A percentile compares a stretch with the other conserved stretches of the same genome.
phyloP scores from a whole-genome alignment of 2,888 invertebrate species.

The Chalcis sispes region DNA sequence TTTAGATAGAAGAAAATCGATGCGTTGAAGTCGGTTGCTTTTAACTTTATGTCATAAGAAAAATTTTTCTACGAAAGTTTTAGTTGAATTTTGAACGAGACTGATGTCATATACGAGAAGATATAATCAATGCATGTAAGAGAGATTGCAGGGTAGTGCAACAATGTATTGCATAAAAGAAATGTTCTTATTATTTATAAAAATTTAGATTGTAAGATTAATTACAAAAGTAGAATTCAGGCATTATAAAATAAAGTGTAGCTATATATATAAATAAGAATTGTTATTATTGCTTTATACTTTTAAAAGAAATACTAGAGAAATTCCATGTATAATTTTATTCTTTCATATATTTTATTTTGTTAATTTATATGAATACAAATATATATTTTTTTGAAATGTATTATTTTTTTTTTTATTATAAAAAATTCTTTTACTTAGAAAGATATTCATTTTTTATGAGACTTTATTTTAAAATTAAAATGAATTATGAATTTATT shows the following conservation, averaged over 20 bases:
- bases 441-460: too few relatives aligned
- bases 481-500: too few relatives aligned
- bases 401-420: too few relatives aligned
- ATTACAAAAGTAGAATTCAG: slow-evolving; percentile 10
- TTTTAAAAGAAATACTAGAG: too few relatives aligned
- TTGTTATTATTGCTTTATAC: neutral
- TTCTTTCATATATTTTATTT: slow-evolving; percentile 11
- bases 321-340: too few relatives aligned
- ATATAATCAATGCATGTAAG: slow-evolving; percentile 4
- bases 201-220: slow-evolving; percentile 31
- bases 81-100: slow-evolving; percentile 36
- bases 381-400: slow-evolving; percentile 1
- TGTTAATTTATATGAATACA: neutral
- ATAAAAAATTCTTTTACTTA: too few relatives aligned
- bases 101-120: slow-evolving; percentile 30
- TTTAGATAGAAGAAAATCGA: slow-evolving; percentile 40
- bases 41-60: slow-evolving; percentile 1
- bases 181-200: slow-evolving; percentile 47
- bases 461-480: too few relatives aligned
- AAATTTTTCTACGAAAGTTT: slow-evolving; percentile 52
- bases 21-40: slow-evolving; percentile 3
- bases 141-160: slow-evolving; percentile 32
- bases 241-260: slow-evolving; percentile 39
- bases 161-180: slow-evolving; percentile 47
- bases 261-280: slow-evolving; percentile 6